Conservation (phyloP, 2,113 vertebrate species). For the Melanerpes formicivorus region DNA sequence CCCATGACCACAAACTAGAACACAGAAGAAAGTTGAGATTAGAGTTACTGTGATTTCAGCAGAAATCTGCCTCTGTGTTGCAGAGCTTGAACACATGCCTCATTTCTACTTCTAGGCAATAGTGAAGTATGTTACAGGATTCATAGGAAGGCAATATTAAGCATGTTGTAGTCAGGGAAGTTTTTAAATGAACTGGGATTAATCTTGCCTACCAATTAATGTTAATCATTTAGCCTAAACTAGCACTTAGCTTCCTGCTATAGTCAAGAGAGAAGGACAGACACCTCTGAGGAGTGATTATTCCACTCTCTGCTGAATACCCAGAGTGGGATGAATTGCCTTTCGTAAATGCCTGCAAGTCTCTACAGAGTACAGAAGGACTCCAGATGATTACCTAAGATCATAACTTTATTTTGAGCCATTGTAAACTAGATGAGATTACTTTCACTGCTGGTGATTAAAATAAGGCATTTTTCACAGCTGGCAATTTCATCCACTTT, state of each 20-base stretch:
- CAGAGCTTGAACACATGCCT: not conserved
- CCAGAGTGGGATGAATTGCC: not conserved
- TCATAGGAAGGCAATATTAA: not conserved
- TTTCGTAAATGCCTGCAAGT: not conserved
- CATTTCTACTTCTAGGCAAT: not conserved
- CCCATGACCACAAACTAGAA: not conserved
- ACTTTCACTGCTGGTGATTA: not conserved
- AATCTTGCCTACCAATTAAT: conserved; percentile 35
- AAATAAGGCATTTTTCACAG: not conserved
- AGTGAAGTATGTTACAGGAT: not conserved
- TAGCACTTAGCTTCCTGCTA: not conserved
- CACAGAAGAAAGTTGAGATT: not conserved
- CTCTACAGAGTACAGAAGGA: not conserved
- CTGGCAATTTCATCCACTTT: not conserved
- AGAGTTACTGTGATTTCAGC: not conserved
- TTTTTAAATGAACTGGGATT: conserved; percentile 25
- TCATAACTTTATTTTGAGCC: not conserved
- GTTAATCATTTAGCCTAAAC: conserved; percentile 13
- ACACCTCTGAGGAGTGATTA: conserved; percentile 17
- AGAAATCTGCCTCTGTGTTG: not conserved
- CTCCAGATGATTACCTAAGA: not conserved
- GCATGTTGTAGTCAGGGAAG: not conserved
- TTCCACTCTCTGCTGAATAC: not conserved
- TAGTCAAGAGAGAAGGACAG: conserved; percentile 7
- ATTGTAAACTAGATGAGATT: not conserved